Base-by-base conservation (phyloP, 1,140 invertebrate genomes). In the Brachionus sp. region DNA sequence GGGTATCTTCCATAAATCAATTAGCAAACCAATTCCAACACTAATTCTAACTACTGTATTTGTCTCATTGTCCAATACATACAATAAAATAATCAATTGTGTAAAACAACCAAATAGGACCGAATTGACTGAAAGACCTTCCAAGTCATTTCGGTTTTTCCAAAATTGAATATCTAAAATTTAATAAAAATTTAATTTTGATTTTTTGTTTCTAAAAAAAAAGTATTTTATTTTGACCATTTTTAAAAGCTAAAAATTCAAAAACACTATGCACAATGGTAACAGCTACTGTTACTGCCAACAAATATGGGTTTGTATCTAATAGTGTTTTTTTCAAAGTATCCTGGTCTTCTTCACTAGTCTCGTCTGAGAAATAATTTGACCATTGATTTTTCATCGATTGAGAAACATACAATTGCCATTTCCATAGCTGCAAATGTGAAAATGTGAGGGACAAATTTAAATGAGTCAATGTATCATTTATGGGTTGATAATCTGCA, bases 101-200 rank as follows among this genome's bases (percentile, higher is more conserved):
- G 98, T 97, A 88, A 99, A 97, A 0, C 99, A 96, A 86, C 96
- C 97, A 89, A 99, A 99, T 88, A 99, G 97, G n/a, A 99, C 96
- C 0, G 96, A 97, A 84, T 97, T 92, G 9, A 99, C 97, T 0
- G 96, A 98, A 6, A 99, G 90, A 57, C 97, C 97, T 91, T 99
- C 97, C 35, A 99, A 90, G 5, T 95, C 96, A 88, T 98, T 95
- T 44, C 97, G 91, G 86, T 97, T 97, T 84, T 96, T 96, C 98
- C 98, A 99, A 88, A 99, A 99, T 90, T 99, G 97, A 86, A 99
- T 99, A 90, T 99, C 94, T 29, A 29, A 29, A 29, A 2, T 29
- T 29, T 93, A 88, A 90, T 85, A 84, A 85, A 86, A 86, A 77
- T 75, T 25, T 46, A 50, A 73, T 12, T 2, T 25, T 29, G 13